These are phyloP conservation scores for Drosophila melanogaster DNA, from an alignment of 1,140 invertebrate genomes.

Conservation along the genomic window Release_6_plus_ISO1_MT NT_033777.3:24073001-24073500, in stretches of 20 bases:
- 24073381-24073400: constrained; percentile 21
- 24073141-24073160: background rate
- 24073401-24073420: too few species aligned
- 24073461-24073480: constrained; percentile 44
- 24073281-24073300: constrained; percentile 56
- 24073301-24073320: constrained; percentile 77
- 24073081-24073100: constrained; percentile 57
- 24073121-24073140: background rate
- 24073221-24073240: constrained; percentile 80
- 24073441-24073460: constrained; percentile 2
- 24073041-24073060: background rate
- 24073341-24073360: constrained; percentile 47
- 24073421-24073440: background rate
- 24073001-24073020: constrained; percentile 33
- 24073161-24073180: background rate
- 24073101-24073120: constrained; percentile 17
- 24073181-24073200: background rate
- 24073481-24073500: constrained; percentile 31
- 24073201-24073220: constrained; percentile 52
- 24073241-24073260: constrained; percentile 46
- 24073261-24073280: constrained; percentile 1
- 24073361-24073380: background rate
- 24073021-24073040: constrained; percentile 46
- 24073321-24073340: constrained; percentile 81
- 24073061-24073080: constrained; percentile 40